These are phyloP conservation scores for Caenorhabditis uteleia DNA, from an alignment of 2,888 invertebrate species.

Conservation along the genomic window DNA sequence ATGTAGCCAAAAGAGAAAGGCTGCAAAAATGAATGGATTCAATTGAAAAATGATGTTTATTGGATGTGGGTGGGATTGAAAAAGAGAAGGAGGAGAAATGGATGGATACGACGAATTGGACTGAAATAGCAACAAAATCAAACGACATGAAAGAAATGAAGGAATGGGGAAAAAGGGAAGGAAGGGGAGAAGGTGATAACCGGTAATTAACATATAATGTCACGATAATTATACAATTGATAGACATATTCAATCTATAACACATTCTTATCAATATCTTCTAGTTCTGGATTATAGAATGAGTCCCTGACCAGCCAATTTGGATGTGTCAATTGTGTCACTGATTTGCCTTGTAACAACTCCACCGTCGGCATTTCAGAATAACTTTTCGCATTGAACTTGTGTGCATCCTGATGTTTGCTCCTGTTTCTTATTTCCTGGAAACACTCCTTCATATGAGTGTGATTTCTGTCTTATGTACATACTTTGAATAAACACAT, in stretches of 20 bases:
- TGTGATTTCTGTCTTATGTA: too few relatives aligned
- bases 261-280: conserved; percentile 17
- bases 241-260: too few relatives aligned
- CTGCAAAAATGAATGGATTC: too few relatives aligned
- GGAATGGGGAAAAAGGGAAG: neutral
- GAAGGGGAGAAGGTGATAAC: neutral
- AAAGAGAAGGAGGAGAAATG: too few relatives aligned
- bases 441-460: neutral
- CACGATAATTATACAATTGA: neutral
- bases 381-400: conserved; percentile 43
- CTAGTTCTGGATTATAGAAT: conserved; percentile 34
- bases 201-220: neutral
- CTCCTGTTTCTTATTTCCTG: conserved; percentile 33
- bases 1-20: too few relatives aligned
- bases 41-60: too few relatives aligned
- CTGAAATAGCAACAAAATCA: too few relatives aligned
- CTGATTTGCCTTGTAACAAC: conserved; percentile 32
- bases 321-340: conserved; percentile 43
- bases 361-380: conserved; percentile 51
- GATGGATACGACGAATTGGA: too few relatives aligned
- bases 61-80: too few relatives aligned
- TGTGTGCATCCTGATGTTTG: conserved; percentile 9
- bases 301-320: conserved; percentile 44
- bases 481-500: conserved; percentile 49
- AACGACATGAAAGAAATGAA: neutral